Conservation (phyloP, 2,113 vertebrate species). For the Heptranchias perlo region DNA sequence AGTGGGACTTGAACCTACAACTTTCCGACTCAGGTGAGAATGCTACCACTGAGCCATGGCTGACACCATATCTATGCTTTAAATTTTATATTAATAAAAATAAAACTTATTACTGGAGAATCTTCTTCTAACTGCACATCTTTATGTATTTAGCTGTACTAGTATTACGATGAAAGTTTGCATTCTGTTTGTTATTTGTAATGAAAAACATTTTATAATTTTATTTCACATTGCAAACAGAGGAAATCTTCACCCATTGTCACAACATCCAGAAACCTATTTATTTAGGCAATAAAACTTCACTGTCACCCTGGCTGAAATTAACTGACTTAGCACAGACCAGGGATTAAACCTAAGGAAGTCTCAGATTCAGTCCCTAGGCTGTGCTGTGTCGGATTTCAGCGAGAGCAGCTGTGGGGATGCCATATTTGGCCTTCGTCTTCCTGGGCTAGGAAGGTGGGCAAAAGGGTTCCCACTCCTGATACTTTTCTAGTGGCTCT, state of each 20-base stretch:
- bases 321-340: neutral
- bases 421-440: neutral
- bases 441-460: neutral
- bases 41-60: neutral
- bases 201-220: neutral
- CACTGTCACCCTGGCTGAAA: neutral
- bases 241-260: neutral
- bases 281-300: neutral
- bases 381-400: neutral
- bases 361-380: neutral
- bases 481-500: neutral
- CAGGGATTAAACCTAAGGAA: neutral
- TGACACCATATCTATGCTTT: too few species aligned
- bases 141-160: too few species aligned
- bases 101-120: neutral
- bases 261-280: neutral
- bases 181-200: neutral
- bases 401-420: neutral
- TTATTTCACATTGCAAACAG: neutral
- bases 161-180: neutral
- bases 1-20: neutral
- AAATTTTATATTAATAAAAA: neutral
- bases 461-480: neutral
- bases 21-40: neutral
- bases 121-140: neutral